Percentiles rank a stretch among this genome's conserved stretches.
Conservation (phyloP, 2,113 vertebrate genomes). For the Paracanthobrama guichenoti region DNA sequence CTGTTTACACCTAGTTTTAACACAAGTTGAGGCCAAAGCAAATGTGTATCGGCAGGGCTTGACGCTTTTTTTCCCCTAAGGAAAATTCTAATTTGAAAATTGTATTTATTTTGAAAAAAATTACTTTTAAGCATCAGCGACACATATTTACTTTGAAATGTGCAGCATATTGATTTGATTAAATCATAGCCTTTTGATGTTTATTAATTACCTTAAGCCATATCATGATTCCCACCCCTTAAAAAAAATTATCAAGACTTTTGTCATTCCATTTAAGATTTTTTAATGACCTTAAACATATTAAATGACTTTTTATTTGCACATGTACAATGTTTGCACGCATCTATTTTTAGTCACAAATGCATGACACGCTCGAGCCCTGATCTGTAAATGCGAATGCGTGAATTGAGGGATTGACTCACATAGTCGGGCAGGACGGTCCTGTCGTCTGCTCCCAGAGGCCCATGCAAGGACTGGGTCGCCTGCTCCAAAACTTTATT, state of each 20-base stretch:
- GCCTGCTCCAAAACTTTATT: conserved; percentile 99
- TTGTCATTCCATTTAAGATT: background rate
- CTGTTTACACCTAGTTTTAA: background rate
- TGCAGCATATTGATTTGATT: too few relatives aligned
- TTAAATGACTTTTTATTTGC: too few relatives aligned
- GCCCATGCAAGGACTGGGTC: conserved; percentile 89
- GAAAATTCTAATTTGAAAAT: too few relatives aligned
- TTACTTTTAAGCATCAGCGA: too few relatives aligned
- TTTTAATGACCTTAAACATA: too few relatives aligned
- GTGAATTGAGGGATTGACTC: conserved; percentile 72
- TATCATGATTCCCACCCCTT: background rate
- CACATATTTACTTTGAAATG: too few relatives aligned
- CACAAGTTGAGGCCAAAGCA: background rate
- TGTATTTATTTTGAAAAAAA: too few relatives aligned
- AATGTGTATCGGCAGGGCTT: background rate
- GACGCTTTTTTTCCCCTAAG: too few relatives aligned
- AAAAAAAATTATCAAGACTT: background rate
- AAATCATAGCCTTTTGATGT: background rate
- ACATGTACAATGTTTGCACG: too few relatives aligned
- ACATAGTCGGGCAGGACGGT: conserved; percentile 92
- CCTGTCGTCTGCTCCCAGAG: conserved; percentile 77
- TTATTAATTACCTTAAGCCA: background rate
- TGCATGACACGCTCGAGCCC: too few relatives aligned
- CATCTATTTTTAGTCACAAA: too few relatives aligned
- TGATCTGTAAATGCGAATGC: background rate